Conservation (phyloP, 2,888 invertebrate genomes). For the Vannuccia rotundouncinata region DNA sequence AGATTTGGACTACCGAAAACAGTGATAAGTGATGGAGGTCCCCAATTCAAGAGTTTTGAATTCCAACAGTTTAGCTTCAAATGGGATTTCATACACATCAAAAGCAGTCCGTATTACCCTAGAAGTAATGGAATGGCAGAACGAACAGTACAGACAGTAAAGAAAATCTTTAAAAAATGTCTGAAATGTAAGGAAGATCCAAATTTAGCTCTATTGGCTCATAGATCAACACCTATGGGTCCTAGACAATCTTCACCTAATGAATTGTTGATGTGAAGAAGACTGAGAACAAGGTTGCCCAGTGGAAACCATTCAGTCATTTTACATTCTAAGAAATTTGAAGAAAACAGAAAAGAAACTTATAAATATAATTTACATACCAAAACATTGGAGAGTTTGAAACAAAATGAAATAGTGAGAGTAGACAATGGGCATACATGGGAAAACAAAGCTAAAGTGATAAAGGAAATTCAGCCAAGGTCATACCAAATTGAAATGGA, state of each 20-base stretch:
- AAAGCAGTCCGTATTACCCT: background rate
- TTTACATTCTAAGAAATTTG: background rate
- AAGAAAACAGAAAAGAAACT: background rate
- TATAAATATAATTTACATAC: background rate
- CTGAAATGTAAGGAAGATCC: background rate
- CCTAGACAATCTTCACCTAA: background rate
- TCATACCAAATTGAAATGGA: background rate
- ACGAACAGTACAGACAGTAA: background rate
- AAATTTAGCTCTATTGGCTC: background rate
- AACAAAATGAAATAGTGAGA: background rate
- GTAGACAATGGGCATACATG: background rate
- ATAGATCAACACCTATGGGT: background rate
- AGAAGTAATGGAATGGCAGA: background rate
- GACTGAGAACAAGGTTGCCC: background rate
- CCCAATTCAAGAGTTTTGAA: background rate
- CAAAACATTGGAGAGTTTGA: background rate
- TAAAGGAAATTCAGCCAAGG: background rate
- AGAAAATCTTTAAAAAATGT: background rate
- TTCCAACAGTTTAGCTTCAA: background rate
- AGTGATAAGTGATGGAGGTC: background rate
- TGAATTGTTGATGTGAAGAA: background rate
- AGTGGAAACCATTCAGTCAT: background rate
- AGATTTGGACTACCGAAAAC: background rate
- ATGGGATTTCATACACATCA: background rate
- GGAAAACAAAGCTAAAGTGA: background rate